phyloP scores from a whole-genome alignment of 1,140 invertebrate species.

The Drosophila paulistorum region DNA sequence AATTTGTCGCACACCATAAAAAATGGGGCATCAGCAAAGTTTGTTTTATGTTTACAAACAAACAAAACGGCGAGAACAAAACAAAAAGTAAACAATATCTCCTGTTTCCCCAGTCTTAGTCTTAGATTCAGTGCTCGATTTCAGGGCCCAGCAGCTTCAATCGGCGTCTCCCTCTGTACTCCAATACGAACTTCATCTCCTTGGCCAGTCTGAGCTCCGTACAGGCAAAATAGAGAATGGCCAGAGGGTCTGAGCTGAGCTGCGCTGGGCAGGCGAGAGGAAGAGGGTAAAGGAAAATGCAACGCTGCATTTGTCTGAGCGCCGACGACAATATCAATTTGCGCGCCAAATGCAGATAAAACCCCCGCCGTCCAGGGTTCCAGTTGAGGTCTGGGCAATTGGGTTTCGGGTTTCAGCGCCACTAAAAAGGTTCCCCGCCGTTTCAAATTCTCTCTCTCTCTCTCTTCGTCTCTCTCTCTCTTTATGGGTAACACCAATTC shows the following conservation, averaged over 20 bases:
- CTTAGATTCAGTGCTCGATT: background rate
- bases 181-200: background rate
- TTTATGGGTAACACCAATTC: conserved; percentile 2
- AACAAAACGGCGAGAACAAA: conserved; percentile 23
- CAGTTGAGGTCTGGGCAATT: conserved; percentile 26
- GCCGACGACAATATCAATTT: conserved; percentile 56
- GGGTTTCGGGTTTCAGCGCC: conserved; percentile 64
- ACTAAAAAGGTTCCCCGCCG: conserved; percentile 23
- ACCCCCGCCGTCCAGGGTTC: conserved; percentile 6
- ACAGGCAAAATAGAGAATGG: no score
- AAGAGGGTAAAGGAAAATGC: conserved; percentile 48
- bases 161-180: background rate
- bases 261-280: conserved; percentile 5
- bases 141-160: no score
- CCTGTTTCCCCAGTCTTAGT: conserved; percentile 4
- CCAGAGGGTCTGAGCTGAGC: background rate
- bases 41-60: conserved; percentile 62
- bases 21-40: conserved; percentile 66
- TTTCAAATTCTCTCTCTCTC: background rate
- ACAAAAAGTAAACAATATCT: conserved; percentile 21
- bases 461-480: background rate
- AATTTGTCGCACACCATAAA: conserved; percentile 10
- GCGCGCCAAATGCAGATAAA: conserved; percentile 68
- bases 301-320: conserved; percentile 71
- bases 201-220: conserved; percentile 15